Conservation (phyloP, 2,113 vertebrate genomes). For the Picathartes gymnocephalus region DNA sequence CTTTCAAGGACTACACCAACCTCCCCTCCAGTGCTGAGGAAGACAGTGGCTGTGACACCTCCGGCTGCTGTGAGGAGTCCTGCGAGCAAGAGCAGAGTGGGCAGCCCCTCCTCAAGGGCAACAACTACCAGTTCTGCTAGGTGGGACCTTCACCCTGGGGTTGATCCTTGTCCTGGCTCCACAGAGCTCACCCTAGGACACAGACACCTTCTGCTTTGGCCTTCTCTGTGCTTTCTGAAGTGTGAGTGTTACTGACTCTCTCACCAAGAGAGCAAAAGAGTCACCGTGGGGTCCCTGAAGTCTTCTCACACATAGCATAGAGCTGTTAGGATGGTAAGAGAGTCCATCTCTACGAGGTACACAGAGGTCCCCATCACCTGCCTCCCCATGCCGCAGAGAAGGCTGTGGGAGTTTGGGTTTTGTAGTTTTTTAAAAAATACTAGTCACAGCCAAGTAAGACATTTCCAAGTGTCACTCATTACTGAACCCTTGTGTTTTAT, state of each 20-base stretch:
- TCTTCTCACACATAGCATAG: background rate
- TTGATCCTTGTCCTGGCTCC: background rate
- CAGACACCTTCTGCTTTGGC: background rate
- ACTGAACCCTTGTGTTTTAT: background rate
- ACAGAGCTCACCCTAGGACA: background rate
- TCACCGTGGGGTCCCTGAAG: background rate
- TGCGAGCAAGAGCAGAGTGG: conserved; percentile 80
- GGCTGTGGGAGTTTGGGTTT: background rate
- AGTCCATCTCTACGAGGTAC: background rate
- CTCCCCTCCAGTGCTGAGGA: conserved; percentile 54
- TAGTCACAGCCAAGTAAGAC: background rate
- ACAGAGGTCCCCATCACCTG: background rate
- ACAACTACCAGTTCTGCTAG: conserved; percentile 95
- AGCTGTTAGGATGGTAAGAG: background rate
- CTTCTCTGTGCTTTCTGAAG: background rate
- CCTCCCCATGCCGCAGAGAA: background rate
- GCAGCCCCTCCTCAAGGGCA: conserved; percentile 86
- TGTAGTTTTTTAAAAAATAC: background rate
- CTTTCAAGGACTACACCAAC: conserved; percentile 71
- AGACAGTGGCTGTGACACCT: conserved; percentile 72
- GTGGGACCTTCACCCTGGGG: background rate
- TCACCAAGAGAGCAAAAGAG: background rate
- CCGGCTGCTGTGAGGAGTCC: conserved; percentile 76
- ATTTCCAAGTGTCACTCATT: background rate
- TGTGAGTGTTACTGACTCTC: background rate